Evolutionary conservation across 2,797 vertebrate species (phyloP).

Genomic region (Cephalopachus bancanus): DNA sequence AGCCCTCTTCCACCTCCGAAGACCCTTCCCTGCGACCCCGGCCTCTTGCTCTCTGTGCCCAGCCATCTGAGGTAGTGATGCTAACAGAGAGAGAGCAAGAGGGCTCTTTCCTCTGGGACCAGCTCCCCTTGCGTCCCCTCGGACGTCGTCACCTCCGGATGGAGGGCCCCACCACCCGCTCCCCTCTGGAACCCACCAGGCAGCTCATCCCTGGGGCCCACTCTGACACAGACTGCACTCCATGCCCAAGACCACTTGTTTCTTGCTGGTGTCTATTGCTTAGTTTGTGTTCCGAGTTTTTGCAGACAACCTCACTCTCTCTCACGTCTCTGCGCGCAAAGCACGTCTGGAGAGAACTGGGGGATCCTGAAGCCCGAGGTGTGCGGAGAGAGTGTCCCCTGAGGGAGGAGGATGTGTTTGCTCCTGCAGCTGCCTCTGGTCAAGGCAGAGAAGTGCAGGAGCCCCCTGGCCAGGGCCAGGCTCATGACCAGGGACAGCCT

Average conservation of each 20-base stretch:
- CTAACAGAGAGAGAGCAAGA: neutral
- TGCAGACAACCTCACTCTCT: neutral
- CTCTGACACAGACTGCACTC: neutral
- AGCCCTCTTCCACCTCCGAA: neutral
- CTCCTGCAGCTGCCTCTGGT: neutral
- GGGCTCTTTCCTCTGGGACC: neutral
- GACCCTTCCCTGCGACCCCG: too few species aligned
- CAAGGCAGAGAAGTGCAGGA: accelerated
- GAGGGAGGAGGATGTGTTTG: neutral
- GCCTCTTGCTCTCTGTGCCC: neutral
- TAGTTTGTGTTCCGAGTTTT: neutral
- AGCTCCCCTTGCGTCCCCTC: neutral
- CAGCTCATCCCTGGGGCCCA: neutral
- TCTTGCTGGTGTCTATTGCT: neutral
- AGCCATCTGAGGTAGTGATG: too few species aligned
- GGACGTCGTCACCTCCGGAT: neutral
- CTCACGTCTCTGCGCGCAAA: accelerated
- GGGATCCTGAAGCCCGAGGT: too few species aligned
- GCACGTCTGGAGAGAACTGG: accelerated
- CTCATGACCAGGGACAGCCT: neutral
- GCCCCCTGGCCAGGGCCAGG: neutral
- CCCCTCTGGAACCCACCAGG: neutral
- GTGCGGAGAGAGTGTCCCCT: neutral
- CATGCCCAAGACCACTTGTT: neutral
- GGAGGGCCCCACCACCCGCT: neutral